phyloP scores from a whole-genome alignment of 23 tunicate species.

The Trididemnum miniatum region DNA sequence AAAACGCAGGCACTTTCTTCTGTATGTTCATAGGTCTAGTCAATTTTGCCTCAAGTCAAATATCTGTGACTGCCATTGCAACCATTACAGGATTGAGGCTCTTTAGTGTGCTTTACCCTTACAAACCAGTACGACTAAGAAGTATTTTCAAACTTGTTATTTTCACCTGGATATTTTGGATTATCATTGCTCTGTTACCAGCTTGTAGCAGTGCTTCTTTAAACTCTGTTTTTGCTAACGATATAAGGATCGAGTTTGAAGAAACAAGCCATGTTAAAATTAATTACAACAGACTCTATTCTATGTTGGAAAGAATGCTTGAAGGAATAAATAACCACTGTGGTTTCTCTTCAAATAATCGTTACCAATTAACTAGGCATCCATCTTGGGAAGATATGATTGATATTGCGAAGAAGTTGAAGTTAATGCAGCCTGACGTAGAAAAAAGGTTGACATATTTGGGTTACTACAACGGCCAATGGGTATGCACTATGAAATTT shows the following conservation, averaged over 20 bases:
- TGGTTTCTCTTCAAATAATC: neutral
- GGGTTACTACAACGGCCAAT: slow-evolving; percentile 11
- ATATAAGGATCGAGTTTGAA: neutral
- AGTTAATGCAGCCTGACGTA: neutral
- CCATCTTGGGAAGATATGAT: neutral
- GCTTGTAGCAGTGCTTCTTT: neutral
- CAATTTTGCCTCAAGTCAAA: slow-evolving; percentile 29
- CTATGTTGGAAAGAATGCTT: neutral
- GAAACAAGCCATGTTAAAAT: neutral
- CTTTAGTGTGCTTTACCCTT: slow-evolving; percentile 9
- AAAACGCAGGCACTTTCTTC: neutral
- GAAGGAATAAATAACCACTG: slow-evolving; percentile 2
- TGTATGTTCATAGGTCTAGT: slow-evolving; percentile 4
- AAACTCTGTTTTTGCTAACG: neutral
- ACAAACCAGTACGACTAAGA: neutral
- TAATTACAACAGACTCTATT: neutral
- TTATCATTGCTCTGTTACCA: neutral
- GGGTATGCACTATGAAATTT: slow-evolving; percentile 32
- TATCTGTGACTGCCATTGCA: slow-evolving; percentile 22
- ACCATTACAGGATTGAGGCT: slow-evolving; percentile 20
- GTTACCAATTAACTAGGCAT: neutral
- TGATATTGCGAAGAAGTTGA: neutral
- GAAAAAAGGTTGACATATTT: neutral
- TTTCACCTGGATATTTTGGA: slow-evolving; percentile 27
- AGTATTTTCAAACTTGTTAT: neutral